Percentiles rank a stretch among this genome's conserved stretches.
Conservation (phyloP, 2,113 vertebrate species). For the Ammospiza nelsoni region DNA sequence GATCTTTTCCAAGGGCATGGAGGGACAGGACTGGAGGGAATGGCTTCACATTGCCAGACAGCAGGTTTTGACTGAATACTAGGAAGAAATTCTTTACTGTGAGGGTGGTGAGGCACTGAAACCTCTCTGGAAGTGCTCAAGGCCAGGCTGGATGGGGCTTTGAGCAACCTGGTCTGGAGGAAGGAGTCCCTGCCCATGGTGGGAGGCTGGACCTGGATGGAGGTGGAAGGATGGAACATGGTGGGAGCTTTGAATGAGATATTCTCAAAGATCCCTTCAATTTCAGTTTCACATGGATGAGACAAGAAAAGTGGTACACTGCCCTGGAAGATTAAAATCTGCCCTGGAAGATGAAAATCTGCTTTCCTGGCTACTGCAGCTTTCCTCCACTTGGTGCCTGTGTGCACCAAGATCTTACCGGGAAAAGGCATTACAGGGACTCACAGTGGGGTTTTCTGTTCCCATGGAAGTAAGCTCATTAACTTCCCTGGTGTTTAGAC, state of each 20-base stretch:
- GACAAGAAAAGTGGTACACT: background rate
- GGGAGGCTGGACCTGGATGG: background rate
- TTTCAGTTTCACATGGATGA: background rate
- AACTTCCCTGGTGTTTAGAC: background rate
- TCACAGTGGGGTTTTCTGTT: background rate
- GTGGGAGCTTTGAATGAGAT: rapidly evolving
- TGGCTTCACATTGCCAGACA: background rate
- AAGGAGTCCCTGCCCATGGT: background rate
- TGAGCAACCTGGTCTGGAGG: background rate
- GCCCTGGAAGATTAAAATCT: background rate
- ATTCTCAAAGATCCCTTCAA: background rate
- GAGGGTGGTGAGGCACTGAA: background rate
- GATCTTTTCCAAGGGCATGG: background rate
- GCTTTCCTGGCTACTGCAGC: background rate
- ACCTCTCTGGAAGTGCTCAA: background rate
- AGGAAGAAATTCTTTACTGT: background rate
- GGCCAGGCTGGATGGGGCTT: background rate
- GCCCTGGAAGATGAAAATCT: background rate
- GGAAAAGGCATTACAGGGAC: background rate
- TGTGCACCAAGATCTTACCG: background rate
- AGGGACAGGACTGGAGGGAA: no score
- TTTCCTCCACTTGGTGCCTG: background rate
- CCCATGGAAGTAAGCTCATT: conserved; percentile 6
- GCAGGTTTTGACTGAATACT: background rate
- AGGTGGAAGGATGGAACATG: background rate